These are phyloP conservation scores for Lasioglossum albipes DNA, from an alignment of 1,140 invertebrate species.

Conservation along the genomic window DNA sequence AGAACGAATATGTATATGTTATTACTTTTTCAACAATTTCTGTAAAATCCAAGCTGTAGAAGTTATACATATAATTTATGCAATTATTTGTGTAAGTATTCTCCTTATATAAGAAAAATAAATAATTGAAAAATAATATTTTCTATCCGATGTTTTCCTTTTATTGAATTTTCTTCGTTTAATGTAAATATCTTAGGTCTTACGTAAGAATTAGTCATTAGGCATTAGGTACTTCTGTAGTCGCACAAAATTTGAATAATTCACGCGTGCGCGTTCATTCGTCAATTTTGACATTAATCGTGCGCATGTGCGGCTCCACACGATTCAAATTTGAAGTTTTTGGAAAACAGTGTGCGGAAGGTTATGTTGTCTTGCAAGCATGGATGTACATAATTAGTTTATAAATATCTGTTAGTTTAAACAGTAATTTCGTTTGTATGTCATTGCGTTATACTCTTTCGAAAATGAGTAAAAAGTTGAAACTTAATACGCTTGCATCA, in stretches of 20 bases:
- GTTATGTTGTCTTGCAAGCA: slow-evolving; percentile 7
- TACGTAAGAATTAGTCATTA: too few relatives aligned
- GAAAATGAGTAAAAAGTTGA: slow-evolving; percentile 66
- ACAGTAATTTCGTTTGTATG: not conserved
- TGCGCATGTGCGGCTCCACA: not conserved
- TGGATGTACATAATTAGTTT: not conserved
- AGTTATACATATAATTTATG: slow-evolving; percentile 30
- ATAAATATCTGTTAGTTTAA: not conserved
- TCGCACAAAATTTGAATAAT: too few relatives aligned
- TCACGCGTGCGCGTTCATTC: not conserved
- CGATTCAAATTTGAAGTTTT: not conserved
- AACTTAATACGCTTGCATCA: slow-evolving; percentile 47
- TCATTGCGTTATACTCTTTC: not conserved
- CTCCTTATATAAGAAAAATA: slow-evolving; percentile 49
- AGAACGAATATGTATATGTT: slow-evolving; percentile 31
- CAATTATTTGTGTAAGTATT: slow-evolving; percentile 52
- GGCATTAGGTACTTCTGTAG: too few relatives aligned
- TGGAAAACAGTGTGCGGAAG: not conserved
- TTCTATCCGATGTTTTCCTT: not conserved
- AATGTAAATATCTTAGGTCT: not conserved
- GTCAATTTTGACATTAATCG: not conserved
- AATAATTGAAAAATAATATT: slow-evolving; percentile 32
- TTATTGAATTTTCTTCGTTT: not conserved
- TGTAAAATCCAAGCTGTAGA: slow-evolving; percentile 36
- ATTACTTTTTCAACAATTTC: slow-evolving; percentile 43